Evolutionary conservation across 1,140 invertebrate genomes (phyloP).

Genomic region (Octopus sinensis): DNA sequence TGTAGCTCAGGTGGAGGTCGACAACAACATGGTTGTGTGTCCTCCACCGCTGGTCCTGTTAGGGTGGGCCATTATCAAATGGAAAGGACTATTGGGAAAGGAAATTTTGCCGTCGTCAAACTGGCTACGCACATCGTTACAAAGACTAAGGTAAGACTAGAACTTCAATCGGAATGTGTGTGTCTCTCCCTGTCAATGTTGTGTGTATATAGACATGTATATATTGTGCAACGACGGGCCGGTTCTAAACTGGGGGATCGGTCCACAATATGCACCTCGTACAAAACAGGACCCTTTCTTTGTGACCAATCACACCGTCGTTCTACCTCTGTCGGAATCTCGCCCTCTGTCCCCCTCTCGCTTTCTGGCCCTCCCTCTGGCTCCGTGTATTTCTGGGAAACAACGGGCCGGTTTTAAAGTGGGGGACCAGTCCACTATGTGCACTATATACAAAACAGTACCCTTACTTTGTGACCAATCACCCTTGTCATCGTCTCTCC

Average conservation of each 20-base stretch:
- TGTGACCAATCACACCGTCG: no score
- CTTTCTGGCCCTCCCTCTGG: no score
- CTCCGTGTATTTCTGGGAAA: no score
- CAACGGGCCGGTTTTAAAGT: no score
- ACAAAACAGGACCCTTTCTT: no score
- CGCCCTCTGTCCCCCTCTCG: no score
- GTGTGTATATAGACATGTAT: neutral
- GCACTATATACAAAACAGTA: no score
- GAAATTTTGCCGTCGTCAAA: slow-evolving; percentile 95
- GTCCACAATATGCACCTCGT: neutral
- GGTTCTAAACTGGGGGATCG: neutral
- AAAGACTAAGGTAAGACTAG: slow-evolving; percentile 84
- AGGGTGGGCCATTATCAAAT: slow-evolving; percentile 88
- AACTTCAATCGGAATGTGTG: neutral
- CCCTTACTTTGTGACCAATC: no score
- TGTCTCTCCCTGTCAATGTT: neutral
- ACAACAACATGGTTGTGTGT: neutral
- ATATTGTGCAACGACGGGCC: no score
- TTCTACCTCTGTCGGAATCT: no score
- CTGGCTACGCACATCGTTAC: slow-evolving; percentile 89
- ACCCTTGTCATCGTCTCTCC: no score
- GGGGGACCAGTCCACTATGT: no score
- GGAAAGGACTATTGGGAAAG: slow-evolving; percentile 93
- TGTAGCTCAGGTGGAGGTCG: slow-evolving; percentile 31
- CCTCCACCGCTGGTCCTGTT: slow-evolving; percentile 41